These are phyloP conservation scores for Conops quadrifasciatus DNA, from an alignment of 2,888 invertebrate genomes.

Conservation along the genomic window DNA sequence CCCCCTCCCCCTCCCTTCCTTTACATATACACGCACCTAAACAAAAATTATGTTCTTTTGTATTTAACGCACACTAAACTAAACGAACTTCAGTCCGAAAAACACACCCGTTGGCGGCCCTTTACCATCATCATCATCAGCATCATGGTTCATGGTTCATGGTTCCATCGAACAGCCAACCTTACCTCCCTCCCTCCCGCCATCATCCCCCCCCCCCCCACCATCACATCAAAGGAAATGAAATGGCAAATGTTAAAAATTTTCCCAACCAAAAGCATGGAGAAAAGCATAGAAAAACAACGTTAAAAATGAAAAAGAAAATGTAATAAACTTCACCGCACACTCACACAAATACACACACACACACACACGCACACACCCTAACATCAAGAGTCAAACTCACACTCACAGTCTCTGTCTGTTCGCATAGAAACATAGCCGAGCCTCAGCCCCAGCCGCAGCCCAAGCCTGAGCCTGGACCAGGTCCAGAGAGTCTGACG, in stretches of 20 bases:
- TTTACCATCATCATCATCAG: too few relatives aligned
- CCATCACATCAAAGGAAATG: slow-evolving; percentile 46
- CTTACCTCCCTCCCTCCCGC: not conserved
- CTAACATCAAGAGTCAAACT: not conserved
- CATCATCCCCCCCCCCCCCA: not conserved
- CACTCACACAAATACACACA: slow-evolving; percentile 40
- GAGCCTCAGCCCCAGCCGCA: slow-evolving; percentile 18
- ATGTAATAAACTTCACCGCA: slow-evolving; percentile 57
- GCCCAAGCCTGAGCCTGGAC: slow-evolving; percentile 36
- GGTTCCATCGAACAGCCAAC: too few relatives aligned
- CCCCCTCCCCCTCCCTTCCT: too few relatives aligned
- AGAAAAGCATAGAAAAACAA: slow-evolving; percentile 36
- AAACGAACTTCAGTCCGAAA: too few relatives aligned
- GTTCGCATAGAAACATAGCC: slow-evolving; percentile 16
- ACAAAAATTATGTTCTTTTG: too few relatives aligned
- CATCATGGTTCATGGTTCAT: too few relatives aligned
- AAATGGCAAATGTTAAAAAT: slow-evolving; percentile 37
- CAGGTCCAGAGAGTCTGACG: not conserved
- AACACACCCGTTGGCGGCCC: too few relatives aligned
- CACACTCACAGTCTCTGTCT: slow-evolving; percentile 31
- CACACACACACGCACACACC: slow-evolving; percentile 39
- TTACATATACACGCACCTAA: too few relatives aligned
- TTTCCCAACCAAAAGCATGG: slow-evolving; percentile 28
- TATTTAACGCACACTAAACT: too few relatives aligned
- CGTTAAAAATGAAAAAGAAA: slow-evolving; percentile 54